Evolutionary conservation across 2,113 vertebrate species (phyloP).

Genomic region (Clarias gariepinus): DNA sequence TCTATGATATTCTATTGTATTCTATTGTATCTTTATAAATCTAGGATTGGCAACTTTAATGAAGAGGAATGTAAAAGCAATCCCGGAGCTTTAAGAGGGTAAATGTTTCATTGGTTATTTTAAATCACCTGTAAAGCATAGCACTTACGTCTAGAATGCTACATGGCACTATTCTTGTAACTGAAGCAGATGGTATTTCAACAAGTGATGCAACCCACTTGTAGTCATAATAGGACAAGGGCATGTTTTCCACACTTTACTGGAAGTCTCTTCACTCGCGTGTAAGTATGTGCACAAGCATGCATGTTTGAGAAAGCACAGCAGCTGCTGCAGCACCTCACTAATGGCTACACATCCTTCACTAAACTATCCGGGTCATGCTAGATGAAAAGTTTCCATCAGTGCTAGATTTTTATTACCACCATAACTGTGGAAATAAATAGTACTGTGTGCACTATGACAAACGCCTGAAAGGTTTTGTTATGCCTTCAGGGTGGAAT

Average conservation of each 20-base stretch:
- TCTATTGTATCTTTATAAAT: neutral
- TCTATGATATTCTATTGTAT: neutral
- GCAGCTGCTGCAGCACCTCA: conserved; percentile 35
- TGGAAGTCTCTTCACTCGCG: conserved; percentile 1
- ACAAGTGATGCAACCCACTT: neutral
- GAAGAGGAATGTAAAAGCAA: neutral
- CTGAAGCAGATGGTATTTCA: neutral
- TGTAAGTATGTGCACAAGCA: conserved; percentile 2
- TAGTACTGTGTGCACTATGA: conserved; percentile 14
- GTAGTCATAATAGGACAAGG: neutral
- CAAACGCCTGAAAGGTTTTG: conserved; percentile 21
- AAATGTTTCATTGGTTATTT: neutral
- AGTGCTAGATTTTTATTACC: conserved; percentile 39
- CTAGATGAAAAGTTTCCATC: conserved; percentile 42
- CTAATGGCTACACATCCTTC: conserved; percentile 32
- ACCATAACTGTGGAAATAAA: conserved; percentile 46
- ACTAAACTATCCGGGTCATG: conserved; percentile 37
- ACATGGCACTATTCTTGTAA: neutral
- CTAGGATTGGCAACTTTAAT: neutral
- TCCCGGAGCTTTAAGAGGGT: neutral
- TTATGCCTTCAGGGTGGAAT: conserved; percentile 21
- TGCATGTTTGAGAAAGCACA: conserved; percentile 25
- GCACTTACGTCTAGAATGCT: neutral
- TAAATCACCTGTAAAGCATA: neutral
- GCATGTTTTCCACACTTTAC: conserved; percentile 13